These are phyloP conservation scores for Zalophus californianus DNA, from an alignment of 2,797 vertebrate genomes.

Conservation along the genomic window DNA sequence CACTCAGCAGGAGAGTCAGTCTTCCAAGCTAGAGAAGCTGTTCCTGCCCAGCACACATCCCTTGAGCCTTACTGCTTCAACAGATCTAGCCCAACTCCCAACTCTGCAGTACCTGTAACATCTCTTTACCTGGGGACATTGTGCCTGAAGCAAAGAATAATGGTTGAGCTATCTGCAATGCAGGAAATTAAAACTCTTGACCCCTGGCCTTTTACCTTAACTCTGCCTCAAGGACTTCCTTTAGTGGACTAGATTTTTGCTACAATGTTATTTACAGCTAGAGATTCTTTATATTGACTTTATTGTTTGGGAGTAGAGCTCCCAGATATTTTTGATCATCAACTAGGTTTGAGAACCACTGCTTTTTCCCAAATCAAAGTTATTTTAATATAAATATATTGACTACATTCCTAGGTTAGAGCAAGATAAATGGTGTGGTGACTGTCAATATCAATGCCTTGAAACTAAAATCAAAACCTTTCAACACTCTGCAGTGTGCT, in stretches of 20 bases:
- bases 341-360: background rate
- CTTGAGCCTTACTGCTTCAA: background rate
- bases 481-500: background rate
- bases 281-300: background rate
- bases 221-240: background rate
- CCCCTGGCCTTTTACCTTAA: background rate
- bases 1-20: background rate
- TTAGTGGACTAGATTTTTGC: background rate
- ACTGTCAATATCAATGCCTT: background rate
- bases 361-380: background rate
- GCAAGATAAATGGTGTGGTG: background rate
- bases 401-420: background rate
- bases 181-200: background rate
- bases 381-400: slow-evolving; percentile 33
- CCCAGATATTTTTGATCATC: background rate
- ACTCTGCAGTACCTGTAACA: background rate
- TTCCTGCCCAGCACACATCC: background rate
- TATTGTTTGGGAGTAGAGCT: background rate
- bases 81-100: background rate
- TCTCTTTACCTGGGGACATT: background rate
- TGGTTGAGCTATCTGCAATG: background rate
- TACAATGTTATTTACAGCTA: background rate
- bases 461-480: background rate
- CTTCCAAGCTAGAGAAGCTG: background rate
- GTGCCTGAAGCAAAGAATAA: background rate